These are phyloP conservation scores for Balaeniceps rex DNA, from an alignment of 2,113 vertebrate species.

Conservation along the genomic window DNA sequence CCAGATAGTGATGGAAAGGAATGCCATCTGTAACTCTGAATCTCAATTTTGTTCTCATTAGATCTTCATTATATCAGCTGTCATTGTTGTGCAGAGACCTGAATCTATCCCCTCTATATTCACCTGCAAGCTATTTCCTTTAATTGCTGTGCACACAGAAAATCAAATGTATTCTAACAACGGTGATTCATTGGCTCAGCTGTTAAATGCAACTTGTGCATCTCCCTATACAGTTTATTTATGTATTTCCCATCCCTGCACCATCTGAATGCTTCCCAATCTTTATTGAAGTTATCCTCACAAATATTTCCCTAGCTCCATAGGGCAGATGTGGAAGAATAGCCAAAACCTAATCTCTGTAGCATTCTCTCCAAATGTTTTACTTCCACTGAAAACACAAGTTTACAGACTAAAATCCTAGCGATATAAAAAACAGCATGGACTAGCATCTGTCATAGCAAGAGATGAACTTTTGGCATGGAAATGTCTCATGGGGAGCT, in stretches of 20 bases:
- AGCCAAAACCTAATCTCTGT: neutral
- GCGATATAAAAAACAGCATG: neutral
- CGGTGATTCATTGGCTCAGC: slow-evolving; percentile 54
- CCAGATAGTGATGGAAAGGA: slow-evolving; percentile 10
- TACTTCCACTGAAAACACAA: neutral
- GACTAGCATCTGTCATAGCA: neutral
- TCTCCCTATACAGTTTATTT: slow-evolving; percentile 8
- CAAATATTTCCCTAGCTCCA: neutral
- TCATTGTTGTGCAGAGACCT: slow-evolving; percentile 44
- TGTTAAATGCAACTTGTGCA: slow-evolving; percentile 34
- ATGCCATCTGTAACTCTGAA: slow-evolving; percentile 53
- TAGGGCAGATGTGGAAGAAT: neutral
- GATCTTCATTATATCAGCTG: slow-evolving; percentile 33
- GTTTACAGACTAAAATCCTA: neutral
- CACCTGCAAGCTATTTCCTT: slow-evolving; percentile 63
- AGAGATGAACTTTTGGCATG: neutral
- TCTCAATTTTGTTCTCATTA: slow-evolving; percentile 49
- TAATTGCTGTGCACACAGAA: slow-evolving; percentile 45
- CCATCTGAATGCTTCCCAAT: slow-evolving; percentile 6
- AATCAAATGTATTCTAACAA: slow-evolving; percentile 57
- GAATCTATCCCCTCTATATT: slow-evolving; percentile 7
- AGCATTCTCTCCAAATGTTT: slow-evolving; percentile 8
- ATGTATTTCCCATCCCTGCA: neutral
- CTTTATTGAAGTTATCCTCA: neutral
- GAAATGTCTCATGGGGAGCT: neutral